A percentile compares a stretch with the other conserved stretches of the same genome.
phyloP scores from a whole-genome alignment of 2,888 invertebrate species.

The Elaeidobius kamerunicus region DNA sequence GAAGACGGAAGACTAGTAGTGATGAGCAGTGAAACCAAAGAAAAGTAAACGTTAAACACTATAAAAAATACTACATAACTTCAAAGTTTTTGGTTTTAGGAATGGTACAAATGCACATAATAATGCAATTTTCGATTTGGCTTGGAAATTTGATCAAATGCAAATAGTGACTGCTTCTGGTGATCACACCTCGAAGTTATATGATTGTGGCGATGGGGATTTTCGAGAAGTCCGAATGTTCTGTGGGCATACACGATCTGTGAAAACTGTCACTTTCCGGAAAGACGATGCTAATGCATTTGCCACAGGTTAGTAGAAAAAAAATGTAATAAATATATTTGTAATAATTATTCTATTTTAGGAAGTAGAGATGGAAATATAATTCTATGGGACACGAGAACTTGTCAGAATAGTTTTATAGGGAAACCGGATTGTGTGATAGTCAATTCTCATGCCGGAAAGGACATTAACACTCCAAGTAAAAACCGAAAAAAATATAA shows the following conservation, averaged over 20 bases:
- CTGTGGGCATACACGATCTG: slow-evolving; percentile 74
- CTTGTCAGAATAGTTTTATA: slow-evolving; percentile 47
- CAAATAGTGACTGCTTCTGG: slow-evolving; percentile 82
- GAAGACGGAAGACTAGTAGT: slow-evolving; percentile 76
- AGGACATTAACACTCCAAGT: slow-evolving; percentile 26
- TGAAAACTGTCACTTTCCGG: slow-evolving; percentile 77
- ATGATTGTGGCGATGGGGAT: slow-evolving; percentile 61
- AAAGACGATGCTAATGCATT: slow-evolving; percentile 70
- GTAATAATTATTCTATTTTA: slow-evolving; percentile 2
- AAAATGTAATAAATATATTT: too few relatives aligned
- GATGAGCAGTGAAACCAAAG: slow-evolving; percentile 49
- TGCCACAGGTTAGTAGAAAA: slow-evolving; percentile 60
- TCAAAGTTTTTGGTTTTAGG: too few relatives aligned
- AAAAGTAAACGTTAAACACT: too few relatives aligned
- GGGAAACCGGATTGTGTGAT: slow-evolving; percentile 71
- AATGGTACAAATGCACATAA: slow-evolving; percentile 65
- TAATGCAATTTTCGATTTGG: slow-evolving; percentile 87
- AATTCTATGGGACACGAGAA: slow-evolving; percentile 78
- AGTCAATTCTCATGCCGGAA: slow-evolving; percentile 58
- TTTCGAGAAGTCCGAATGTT: slow-evolving; percentile 58
- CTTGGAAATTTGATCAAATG: slow-evolving; percentile 77
- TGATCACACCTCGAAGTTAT: slow-evolving; percentile 78
- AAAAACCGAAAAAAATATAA: slow-evolving; percentile 34
- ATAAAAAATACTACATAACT: too few relatives aligned
- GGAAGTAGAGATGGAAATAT: slow-evolving; percentile 81